Conservation (phyloP, 53 echinoderm and acorn worm species). For the Holothuria scabra region DNA sequence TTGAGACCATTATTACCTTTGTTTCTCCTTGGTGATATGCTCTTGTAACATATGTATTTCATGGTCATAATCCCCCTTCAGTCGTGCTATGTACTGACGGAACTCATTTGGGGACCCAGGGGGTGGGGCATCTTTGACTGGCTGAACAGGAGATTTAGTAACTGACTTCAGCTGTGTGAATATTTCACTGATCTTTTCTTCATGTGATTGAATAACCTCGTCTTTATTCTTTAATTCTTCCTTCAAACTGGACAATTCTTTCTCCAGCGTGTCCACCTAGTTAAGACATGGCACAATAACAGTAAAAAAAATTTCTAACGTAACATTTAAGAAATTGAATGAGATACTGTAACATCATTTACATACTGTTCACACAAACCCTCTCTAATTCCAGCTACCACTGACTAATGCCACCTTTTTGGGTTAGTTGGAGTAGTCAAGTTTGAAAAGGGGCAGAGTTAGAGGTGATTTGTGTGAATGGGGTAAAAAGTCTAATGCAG, state of each 20-base stretch:
- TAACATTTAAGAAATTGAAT: too few species aligned
- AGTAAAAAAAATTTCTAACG: neutral
- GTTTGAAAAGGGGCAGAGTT: too few species aligned
- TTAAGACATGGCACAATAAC: neutral
- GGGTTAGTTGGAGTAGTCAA: too few species aligned
- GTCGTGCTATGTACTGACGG: constrained; percentile 65
- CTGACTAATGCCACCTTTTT: too few species aligned
- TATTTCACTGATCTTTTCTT: constrained; percentile 72
- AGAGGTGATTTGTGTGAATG: too few species aligned
- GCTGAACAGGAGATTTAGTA: constrained; percentile 29
- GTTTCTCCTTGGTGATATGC: constrained; percentile 76
- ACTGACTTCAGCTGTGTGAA: constrained; percentile 60
- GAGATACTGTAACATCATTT: too few species aligned
- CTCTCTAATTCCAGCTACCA: too few species aligned
- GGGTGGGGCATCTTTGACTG: constrained; percentile 54
- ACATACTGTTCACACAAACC: too few species aligned
- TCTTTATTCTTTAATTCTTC: constrained; percentile 69
- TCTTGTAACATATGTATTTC: constrained; percentile 86
- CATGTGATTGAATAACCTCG: constrained; percentile 67
- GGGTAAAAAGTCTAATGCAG: too few species aligned
- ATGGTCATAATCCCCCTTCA: constrained; percentile 76
- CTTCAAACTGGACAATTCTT: constrained; percentile 65
- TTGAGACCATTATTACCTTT: constrained; percentile 53
- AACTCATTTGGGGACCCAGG: constrained; percentile 68
- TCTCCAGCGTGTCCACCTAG: constrained; percentile 76